phyloP scores from a whole-genome alignment of 2,888 invertebrate species.

The Acanthosoma haemorrhoidale region DNA sequence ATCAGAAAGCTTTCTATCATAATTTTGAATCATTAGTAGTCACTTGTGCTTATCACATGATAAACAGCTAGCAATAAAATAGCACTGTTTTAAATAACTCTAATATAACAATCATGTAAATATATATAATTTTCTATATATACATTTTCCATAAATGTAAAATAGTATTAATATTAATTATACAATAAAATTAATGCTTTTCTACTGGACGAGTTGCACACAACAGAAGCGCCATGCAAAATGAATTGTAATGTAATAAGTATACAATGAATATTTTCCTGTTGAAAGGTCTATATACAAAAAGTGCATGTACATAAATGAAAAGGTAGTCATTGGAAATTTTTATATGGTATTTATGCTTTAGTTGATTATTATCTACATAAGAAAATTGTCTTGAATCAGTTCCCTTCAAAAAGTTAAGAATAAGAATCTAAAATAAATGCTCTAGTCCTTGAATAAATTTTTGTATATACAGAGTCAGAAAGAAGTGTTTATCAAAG shows the following conservation, averaged over 20 bases:
- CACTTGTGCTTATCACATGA: slow-evolving; percentile 38
- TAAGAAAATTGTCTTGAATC: background rate
- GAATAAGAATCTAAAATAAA: background rate
- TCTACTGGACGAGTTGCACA: slow-evolving; percentile 39
- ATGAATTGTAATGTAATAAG: slow-evolving; percentile 28
- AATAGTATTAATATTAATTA: slow-evolving; percentile 15
- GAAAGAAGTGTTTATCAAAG: background rate
- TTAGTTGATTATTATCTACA: background rate
- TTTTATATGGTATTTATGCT: background rate
- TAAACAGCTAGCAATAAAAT: slow-evolving; percentile 37
- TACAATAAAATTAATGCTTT: slow-evolving; percentile 26
- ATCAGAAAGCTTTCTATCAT: slow-evolving; percentile 36
- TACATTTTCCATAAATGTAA: slow-evolving; percentile 27
- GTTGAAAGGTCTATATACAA: slow-evolving; percentile 29
- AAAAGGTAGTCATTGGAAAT: slow-evolving; percentile 12
- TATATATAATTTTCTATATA: slow-evolving; percentile 33
- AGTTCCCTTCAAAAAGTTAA: background rate
- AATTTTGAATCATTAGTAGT: slow-evolving; percentile 36
- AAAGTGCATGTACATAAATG: slow-evolving; percentile 33
- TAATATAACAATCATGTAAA: slow-evolving; percentile 35
- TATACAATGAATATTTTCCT: slow-evolving; percentile 26
- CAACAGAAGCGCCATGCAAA: slow-evolving; percentile 38
- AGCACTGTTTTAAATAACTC: slow-evolving; percentile 33
- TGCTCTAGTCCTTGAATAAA: background rate
- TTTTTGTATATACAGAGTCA: background rate